A percentile compares a stretch with the other conserved stretches of the same genome.
Conservation (phyloP, 2,888 invertebrate genomes). For the Pristionchus arcanus region DNA sequence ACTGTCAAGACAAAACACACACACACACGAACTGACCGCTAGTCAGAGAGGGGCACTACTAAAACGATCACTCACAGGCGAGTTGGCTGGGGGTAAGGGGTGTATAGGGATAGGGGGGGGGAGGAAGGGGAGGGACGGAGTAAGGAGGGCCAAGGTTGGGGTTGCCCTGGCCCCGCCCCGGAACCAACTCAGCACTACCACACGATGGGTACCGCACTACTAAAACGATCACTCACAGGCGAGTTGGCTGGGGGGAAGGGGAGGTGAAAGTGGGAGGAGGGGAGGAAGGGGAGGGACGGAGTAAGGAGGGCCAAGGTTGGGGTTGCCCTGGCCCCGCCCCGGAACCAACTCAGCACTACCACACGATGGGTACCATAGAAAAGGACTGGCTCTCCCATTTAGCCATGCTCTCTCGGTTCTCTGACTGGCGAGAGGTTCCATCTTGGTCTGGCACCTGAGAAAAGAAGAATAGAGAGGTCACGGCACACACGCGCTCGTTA, state of each 20-base stretch:
- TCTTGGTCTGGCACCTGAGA: background rate
- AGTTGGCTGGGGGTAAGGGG: background rate
- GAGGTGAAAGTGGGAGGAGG: background rate
- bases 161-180: background rate
- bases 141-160: constrained; percentile 9
- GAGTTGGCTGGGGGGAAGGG: background rate
- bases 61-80: constrained; percentile 24
- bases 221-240: too few relatives aligned
- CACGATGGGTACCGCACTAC: background rate
- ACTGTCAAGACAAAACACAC: background rate
- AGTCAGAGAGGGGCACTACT: background rate
- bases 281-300: background rate
- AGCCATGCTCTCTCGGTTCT: background rate
- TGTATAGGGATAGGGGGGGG: background rate
- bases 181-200: constrained; percentile 21
- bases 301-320: constrained; percentile 5
- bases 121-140: background rate
- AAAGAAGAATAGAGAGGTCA: background rate
- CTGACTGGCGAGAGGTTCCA: background rate
- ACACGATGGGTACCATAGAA: background rate
- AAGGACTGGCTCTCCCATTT: background rate
- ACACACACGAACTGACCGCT: background rate
- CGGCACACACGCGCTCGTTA: background rate
- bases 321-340: background rate
- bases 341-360: constrained; percentile 28